Evolutionary conservation across 2,113 vertebrate species (phyloP).

Genomic region (Gallinago jamesoni): DNA sequence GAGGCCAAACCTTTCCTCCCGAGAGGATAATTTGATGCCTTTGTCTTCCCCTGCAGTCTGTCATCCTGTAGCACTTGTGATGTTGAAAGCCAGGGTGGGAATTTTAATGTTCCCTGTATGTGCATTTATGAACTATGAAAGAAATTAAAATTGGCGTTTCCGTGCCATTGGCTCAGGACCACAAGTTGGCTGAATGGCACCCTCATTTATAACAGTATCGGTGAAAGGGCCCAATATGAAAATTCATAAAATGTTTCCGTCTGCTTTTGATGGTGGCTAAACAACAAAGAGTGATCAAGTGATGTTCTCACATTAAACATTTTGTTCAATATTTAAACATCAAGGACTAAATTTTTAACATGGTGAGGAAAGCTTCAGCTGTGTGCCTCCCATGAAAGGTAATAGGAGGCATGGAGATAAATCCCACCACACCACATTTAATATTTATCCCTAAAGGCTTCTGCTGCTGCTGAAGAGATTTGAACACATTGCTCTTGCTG

Average conservation of each 20-base stretch:
- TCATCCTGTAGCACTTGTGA: background rate
- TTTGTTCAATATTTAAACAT: constrained; percentile 62
- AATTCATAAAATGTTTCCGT: background rate
- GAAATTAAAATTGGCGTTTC: constrained; percentile 11
- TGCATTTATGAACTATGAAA: background rate
- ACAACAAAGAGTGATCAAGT: background rate
- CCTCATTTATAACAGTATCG: background rate
- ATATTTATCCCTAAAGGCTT: constrained; percentile 36
- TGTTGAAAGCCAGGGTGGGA: background rate
- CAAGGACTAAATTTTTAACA: constrained; percentile 47
- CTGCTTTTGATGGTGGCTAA: background rate
- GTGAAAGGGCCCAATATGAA: background rate
- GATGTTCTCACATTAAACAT: background rate
- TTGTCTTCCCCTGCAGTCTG: background rate
- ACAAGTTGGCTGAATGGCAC: background rate
- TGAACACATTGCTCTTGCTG: background rate
- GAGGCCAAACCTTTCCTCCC: background rate
- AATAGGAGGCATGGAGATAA: background rate
- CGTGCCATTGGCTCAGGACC: background rate
- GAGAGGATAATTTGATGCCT: background rate
- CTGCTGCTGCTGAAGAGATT: background rate
- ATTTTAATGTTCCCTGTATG: background rate
- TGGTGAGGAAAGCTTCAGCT: background rate
- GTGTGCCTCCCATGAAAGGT: background rate
- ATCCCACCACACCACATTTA: background rate